Evolutionary conservation across 2,113 vertebrate species (phyloP).

Genomic region (Poeciliopsis retropinna): DNA sequence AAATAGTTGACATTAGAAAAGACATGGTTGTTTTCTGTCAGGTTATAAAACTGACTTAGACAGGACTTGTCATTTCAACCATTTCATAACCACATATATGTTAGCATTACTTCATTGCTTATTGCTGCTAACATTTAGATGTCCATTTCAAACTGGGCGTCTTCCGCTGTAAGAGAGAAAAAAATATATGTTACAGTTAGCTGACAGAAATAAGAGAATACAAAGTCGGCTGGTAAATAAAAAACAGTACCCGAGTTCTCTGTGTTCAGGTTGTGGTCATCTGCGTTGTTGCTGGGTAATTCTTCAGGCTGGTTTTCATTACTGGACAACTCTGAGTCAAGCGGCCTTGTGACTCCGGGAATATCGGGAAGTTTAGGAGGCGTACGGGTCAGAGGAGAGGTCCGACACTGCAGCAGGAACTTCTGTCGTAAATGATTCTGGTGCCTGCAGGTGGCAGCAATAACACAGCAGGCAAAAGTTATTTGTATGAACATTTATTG

Average conservation of each 20-base stretch:
- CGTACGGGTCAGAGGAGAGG: conserved; percentile 88
- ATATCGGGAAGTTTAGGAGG: conserved; percentile 90
- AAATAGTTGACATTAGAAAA: conserved; percentile 30
- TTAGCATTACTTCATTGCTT: conserved; percentile 25
- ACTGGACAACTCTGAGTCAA: conserved; percentile 66
- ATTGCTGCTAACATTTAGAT: conserved; percentile 59
- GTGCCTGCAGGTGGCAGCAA: conserved; percentile 61
- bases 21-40: conserved; percentile 26
- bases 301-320: conserved; percentile 67
- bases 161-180: conserved; percentile 62
- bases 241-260: conserved; percentile 69
- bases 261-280: conserved; percentile 47
- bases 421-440: conserved; percentile 94
- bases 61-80: neutral
- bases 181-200: neutral
- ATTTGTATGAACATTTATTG: neutral
- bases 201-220: neutral
- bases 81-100: neutral
- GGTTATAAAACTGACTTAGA: conserved; percentile 18
- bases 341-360: conserved; percentile 87
- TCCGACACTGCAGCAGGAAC: conserved; percentile 93
- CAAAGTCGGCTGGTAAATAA: neutral
- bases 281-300: conserved; percentile 27
- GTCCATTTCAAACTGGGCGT: conserved; percentile 83
- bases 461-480: neutral